Percentiles rank a stretch among this genome's conserved stretches.
Conservation (phyloP, 2,797 vertebrate species). For the Gambelia wislizenii region DNA sequence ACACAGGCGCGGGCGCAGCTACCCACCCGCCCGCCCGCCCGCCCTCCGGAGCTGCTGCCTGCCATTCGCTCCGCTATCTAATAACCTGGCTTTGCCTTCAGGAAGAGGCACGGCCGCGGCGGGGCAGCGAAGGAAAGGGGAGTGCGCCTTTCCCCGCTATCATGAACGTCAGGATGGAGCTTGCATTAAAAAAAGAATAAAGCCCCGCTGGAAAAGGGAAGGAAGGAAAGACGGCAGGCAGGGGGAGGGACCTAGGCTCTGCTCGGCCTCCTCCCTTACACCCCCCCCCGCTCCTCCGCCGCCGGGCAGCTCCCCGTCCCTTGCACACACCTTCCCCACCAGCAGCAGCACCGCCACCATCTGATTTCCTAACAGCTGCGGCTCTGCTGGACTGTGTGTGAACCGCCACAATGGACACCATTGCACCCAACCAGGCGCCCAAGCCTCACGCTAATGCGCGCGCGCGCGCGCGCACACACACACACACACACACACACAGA, state of each 20-base stretch:
- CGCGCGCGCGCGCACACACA: background rate
- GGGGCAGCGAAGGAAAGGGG: background rate
- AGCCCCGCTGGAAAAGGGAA: slow-evolving; percentile 3
- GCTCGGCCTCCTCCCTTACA: background rate
- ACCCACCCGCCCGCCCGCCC: slow-evolving; percentile 9
- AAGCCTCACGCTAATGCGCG: too few relatives aligned
- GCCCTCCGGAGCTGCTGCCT: background rate
- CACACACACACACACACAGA: background rate
- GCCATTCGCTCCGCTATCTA: background rate
- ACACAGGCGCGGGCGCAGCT: background rate
- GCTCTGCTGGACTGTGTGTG: background rate
- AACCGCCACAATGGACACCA: background rate
- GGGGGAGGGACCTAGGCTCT: background rate
- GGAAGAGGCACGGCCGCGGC: background rate
- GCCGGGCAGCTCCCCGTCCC: too few relatives aligned
- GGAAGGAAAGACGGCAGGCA: too few relatives aligned
- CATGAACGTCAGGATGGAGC: too few relatives aligned
- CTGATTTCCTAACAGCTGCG: background rate
- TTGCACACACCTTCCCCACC: background rate
- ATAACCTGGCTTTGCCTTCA: slow-evolving; percentile 20
- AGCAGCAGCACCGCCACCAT: background rate
- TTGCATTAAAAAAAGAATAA: too few relatives aligned
- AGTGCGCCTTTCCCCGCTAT: too few relatives aligned
- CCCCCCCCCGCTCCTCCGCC: background rate
- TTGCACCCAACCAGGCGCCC: background rate